phyloP scores from a whole-genome alignment of 1,140 invertebrate genomes.

The Steinernema feltiae region DNA sequence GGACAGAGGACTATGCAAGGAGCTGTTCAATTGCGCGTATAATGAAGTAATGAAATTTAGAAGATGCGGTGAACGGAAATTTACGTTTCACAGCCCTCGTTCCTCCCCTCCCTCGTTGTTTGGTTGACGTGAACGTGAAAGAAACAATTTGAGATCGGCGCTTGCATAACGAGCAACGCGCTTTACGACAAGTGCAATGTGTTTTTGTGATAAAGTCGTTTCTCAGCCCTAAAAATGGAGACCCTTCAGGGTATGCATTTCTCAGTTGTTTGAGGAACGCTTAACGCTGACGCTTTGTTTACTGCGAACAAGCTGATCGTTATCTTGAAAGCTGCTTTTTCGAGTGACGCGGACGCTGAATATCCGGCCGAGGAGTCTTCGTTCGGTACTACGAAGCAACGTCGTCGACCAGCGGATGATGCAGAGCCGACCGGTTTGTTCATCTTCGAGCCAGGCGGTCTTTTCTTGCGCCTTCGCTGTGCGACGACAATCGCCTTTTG shows the following conservation, averaged over 20 bases:
- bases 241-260: too few species aligned
- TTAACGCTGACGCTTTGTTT: too few species aligned
- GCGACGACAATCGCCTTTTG: neutral
- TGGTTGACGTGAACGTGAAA: too few species aligned
- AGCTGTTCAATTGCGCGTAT: neutral
- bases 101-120: too few species aligned
- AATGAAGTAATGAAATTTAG: neutral
- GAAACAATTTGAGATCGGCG: too few species aligned
- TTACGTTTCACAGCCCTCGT: too few species aligned
- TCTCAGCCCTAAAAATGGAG: too few species aligned
- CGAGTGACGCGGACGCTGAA: neutral
- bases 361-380: neutral
- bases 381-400: neutral
- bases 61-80: too few species aligned
- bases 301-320: neutral
- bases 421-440: slow-evolving; percentile 1
- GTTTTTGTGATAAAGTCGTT: too few species aligned
- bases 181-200: too few species aligned
- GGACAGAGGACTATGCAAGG: neutral
- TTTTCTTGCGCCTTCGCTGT: neutral
- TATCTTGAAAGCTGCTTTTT: neutral
- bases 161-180: too few species aligned
- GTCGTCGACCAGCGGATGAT: neutral
- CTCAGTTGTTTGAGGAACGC: too few species aligned
- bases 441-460: neutral